Evolutionary conservation across 2,797 vertebrate species (phyloP).

Genomic region (Dromococcyx pavoninus): DNA sequence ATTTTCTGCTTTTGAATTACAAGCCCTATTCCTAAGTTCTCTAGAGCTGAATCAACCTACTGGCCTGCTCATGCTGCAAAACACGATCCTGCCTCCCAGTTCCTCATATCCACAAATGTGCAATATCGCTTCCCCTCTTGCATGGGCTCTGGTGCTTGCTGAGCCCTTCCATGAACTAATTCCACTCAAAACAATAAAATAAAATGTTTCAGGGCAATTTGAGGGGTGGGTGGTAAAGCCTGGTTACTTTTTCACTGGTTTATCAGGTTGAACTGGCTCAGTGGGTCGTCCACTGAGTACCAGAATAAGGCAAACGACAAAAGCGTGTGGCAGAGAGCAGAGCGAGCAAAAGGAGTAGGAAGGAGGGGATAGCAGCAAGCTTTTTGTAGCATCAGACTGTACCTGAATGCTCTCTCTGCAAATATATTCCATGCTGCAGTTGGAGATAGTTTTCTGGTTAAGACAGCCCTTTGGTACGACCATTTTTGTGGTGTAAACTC

Average conservation of each 20-base stretch:
- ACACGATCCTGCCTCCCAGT: not conserved
- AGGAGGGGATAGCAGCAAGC: not conserved
- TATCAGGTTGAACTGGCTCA: not conserved
- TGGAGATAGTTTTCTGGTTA: not conserved
- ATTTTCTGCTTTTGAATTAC: not conserved
- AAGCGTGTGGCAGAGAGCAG: not conserved
- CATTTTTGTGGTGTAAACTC: conserved; percentile 10
- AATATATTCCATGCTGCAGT: not conserved
- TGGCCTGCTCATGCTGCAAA: not conserved
- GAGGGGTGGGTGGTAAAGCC: not conserved
- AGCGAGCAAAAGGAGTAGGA: not conserved
- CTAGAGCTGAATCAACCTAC: not conserved
- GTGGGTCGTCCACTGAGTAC: not conserved
- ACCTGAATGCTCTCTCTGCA: not conserved
- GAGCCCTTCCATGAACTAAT: not conserved
- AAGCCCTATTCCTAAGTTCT: not conserved
- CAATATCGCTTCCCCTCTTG: not conserved
- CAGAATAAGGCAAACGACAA: not conserved
- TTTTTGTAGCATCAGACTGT: not conserved
- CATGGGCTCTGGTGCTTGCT: not conserved
- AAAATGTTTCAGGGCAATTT: not conserved
- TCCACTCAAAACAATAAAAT: not conserved
- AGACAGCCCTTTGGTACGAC: not conserved
- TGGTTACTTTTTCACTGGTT: not conserved
- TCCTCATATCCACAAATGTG: not conserved